Evolutionary conservation across 2,888 invertebrate genomes (phyloP).

Genomic region (Linnaemya tessellans): DNA sequence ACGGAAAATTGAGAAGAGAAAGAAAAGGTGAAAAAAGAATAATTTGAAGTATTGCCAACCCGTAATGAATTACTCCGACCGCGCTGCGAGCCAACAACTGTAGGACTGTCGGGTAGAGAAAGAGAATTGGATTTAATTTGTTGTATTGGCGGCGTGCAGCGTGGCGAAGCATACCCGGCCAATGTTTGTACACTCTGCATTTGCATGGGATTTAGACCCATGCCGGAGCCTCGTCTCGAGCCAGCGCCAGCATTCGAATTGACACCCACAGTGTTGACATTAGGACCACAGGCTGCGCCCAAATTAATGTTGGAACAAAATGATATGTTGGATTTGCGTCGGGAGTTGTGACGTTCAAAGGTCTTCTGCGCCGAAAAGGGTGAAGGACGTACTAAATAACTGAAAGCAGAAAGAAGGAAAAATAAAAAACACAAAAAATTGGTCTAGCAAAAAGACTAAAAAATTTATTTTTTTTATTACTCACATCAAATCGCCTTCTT

Average conservation of each 20-base stretch:
- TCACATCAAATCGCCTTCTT: constrained; percentile 98
- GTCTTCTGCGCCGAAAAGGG: constrained; percentile 98
- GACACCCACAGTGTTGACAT: constrained; percentile 83
- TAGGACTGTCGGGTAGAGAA: constrained; percentile 94
- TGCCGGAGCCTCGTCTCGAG: constrained; percentile 88
- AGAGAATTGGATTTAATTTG: constrained; percentile 94
- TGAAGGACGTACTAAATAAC: constrained; percentile 95
- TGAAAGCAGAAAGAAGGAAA: constrained; percentile 80
- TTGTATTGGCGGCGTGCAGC: constrained; percentile 90
- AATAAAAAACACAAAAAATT: constrained; percentile 14
- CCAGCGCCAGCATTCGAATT: constrained; percentile 83
- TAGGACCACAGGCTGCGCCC: constrained; percentile 85
- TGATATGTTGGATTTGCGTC: constrained; percentile 95
- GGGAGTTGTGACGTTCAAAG: constrained; percentile 95
- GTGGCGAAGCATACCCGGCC: constrained; percentile 86
- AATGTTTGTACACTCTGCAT: constrained; percentile 83
- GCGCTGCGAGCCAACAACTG: constrained; percentile 90
- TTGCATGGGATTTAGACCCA: constrained; percentile 85
- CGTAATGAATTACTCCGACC: constrained; percentile 93
- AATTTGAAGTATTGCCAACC: constrained; percentile 84
- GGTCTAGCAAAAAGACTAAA: constrained; percentile 13
- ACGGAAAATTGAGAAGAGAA: constrained; percentile 15
- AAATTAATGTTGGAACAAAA: constrained; percentile 92
- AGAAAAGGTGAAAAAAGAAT: constrained; percentile 43
- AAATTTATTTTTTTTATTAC: constrained; percentile 76